Evolutionary conservation across 2,888 invertebrate genomes (phyloP), one percentile per base, ranked within the genome.

Genomic region (Ochlodes sylvanus): DNA sequence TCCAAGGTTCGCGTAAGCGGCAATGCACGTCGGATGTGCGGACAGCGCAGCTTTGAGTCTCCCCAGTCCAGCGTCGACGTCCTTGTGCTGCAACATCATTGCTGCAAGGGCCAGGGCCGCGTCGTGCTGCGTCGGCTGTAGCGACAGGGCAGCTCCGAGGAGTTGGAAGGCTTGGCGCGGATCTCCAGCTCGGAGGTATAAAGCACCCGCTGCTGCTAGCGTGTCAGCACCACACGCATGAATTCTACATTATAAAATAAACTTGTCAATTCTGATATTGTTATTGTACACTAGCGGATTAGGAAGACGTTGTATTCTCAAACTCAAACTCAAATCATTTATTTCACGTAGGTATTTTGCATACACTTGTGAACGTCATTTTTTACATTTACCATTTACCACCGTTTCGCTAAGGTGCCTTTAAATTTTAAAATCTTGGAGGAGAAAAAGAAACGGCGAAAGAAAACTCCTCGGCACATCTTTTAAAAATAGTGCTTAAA

Each of bases 111-210:
- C 89, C 71, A 94, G 77, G n/a, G 93, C 89, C 7, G 89, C 94
- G 50, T 88, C 88, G 76, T 89, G 93, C 72, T 93, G 90, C 12
- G 87, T 84, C 4, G 94, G 90, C 71, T 90, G 88, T 72, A 89
- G 89, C 2, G 94, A 85, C 27, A 94, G 76, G 68, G 95, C 92
- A 75, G 94, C 90, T 70, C 94, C 91, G 38, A 95, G 81, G 71
- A 95, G 84, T 83, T 95, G 91, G 87, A 94, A 90, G 70, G 94
- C 88, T 69, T 90, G 85, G 7, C 93, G 86, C 68, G 93, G 85
- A 72, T 94, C 87, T 42, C 93, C 88, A 79, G 94, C 84, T 79
- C 94, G 76, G 68, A 94, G 83, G 56, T 94, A 86, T 68, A 94
- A 78, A 10, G 94, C 86, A 27, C 94, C 87, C 70, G 94, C 91